phyloP scores from a whole-genome alignment of 2,113 vertebrate species.

The Petrocephalus microphthalmus region DNA sequence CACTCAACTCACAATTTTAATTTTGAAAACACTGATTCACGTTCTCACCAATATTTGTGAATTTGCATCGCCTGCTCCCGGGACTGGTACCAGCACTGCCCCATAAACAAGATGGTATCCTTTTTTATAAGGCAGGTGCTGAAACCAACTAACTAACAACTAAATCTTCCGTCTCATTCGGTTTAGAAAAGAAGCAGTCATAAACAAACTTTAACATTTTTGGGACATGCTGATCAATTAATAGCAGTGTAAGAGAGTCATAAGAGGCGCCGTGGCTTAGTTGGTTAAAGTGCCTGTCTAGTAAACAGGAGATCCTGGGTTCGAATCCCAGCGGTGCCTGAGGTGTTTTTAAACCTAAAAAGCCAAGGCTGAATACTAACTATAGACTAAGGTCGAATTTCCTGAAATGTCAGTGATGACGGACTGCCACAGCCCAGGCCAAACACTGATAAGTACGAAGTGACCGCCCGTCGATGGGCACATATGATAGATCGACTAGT shows the following conservation, averaged over 20 bases:
- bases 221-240: background rate
- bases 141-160: background rate
- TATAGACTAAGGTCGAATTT: background rate
- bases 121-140: background rate
- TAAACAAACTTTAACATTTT: background rate
- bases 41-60: background rate
- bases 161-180: background rate
- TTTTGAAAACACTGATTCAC: too few species aligned
- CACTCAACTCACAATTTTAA: background rate
- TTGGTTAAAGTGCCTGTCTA: background rate
- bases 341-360: background rate
- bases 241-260: background rate
- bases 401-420: too few species aligned
- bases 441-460: background rate
- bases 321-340: background rate
- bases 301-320: conserved; percentile 2
- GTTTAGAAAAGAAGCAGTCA: background rate
- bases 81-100: background rate
- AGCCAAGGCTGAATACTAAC: background rate
- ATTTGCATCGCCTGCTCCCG: background rate
- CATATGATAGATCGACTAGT: background rate
- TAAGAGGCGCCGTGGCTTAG: background rate
- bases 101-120: background rate
- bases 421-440: background rate
- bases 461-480: background rate